Evolutionary conservation across 2,113 vertebrate species (phyloP), one percentile per base, ranked within the genome.

Genomic region (Daphoenositta chrysoptera): DNA sequence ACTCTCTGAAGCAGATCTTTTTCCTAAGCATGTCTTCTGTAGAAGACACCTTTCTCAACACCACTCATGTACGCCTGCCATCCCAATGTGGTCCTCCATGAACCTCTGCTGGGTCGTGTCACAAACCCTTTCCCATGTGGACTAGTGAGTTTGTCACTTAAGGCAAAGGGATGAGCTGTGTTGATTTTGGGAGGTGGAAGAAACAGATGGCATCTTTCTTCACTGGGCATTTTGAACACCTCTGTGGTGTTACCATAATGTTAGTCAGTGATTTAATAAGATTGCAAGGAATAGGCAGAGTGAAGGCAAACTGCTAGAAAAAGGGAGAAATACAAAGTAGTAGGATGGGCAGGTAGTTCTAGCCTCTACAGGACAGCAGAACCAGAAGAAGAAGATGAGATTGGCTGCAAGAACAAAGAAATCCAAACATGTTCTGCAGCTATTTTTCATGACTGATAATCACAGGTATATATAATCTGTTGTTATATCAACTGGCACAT

Each of bases 31-130:
- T 8, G 6, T 48, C 15, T 12, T 70, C 65, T 70, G 17, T 16
- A 50, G 47, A 73, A 92, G 51, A 63, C 31, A 45, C 4, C 23
- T 60, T 42, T 18, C 16, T 35, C 28, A 73, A 23, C 26, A n/a
- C 13, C 39, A 40, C 7, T n/a, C 17, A 5, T 20, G 5, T 42
- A n/a, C 0, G 0, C 53, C 8, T 70, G 50, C 31, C 35, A 30
- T 58, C 14, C 33, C 39, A 45, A 50, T 23, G 73, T 0, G 42
- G 19, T 53, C 8, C 30, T 88, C 30, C 57, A 63, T 2, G 6
- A 2, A 0, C 12, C 66, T 31, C 20, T 80, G 57, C 24, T 15
- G 11, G 24, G 26, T 39, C 0, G 0, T 53, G 39, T 21, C 87
- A 68, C n/a, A 37, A 42, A 69, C 6, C 26, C 13, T 77, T 17